Conservation (phyloP, 2,888 invertebrate genomes). For the Nephrotoma flavescens region DNA sequence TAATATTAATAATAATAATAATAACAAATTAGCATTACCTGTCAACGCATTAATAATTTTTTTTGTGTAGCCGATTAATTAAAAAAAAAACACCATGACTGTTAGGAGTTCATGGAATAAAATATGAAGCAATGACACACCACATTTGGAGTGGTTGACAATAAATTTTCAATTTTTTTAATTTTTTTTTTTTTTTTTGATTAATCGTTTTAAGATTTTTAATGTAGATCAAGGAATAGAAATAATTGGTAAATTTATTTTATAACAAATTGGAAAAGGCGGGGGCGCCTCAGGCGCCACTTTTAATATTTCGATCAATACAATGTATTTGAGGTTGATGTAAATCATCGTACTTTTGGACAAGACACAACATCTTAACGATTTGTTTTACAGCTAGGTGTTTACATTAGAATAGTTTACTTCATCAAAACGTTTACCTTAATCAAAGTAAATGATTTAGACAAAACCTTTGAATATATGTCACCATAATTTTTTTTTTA, state of each 20-base stretch:
- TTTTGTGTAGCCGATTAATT: not conserved
- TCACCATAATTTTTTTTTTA: too few relatives aligned
- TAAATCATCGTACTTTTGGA: too few relatives aligned
- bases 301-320: not conserved
- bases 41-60: not conserved
- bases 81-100: not conserved
- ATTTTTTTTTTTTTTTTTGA: not conserved
- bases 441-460: too few relatives aligned
- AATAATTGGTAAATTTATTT: not conserved
- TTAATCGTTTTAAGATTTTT: not conserved
- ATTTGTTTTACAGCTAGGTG: too few relatives aligned
- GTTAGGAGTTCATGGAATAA: not conserved
- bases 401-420: too few relatives aligned
- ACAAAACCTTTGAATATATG: too few relatives aligned
- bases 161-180: not conserved
- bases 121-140: not conserved
- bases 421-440: too few relatives aligned
- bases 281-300: not conserved
- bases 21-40: not conserved
- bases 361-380: too few relatives aligned
- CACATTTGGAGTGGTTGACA: not conserved
- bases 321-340: too few relatives aligned
- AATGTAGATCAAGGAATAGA: not conserved
- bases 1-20: not conserved
- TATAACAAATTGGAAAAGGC: not conserved